Base-by-base conservation (phyloP, 2,113 vertebrate genomes). In the Limanda limanda region DNA sequence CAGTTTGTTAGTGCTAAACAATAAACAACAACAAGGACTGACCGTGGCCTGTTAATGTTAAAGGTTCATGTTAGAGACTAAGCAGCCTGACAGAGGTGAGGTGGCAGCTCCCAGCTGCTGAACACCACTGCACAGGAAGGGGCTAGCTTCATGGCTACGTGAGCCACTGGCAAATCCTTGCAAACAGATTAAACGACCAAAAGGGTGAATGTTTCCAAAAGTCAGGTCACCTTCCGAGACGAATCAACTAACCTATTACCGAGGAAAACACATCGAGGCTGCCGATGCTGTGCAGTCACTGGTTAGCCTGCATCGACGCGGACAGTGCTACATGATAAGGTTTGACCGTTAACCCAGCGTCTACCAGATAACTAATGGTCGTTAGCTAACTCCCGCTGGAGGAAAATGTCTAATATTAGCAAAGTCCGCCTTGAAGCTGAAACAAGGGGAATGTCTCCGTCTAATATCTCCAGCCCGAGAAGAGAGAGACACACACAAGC, bases 151-250 rank as follows among this genome's bases (percentile, higher is more conserved):
- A 13, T 37, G 62, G 78, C 76, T 85, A 76, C 66, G 52, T 82
- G 78, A 76, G 59, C 82, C 79, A 79, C 73, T 70, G 76, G 73
- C 84, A 82, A 83, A 91, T 80, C 76, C 79, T 35, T 57, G n/a
- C 62, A 79, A 86, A 81, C 61, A 70, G 84, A 87, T 84, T 25
- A 85, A 87, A 64, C 37, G 65, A 88, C 51, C 51, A 68, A 62
- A 83, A 66, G 72, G 9, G 27, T 20, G 68, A 35, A 71, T 68
- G 66, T 51, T 4, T 82, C 70, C 18, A 20, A 47, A 87, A 82
- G 69, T 82, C 86, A 72, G 55, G 40, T 61, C 51, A 55, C 68
- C 17, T 60, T 65, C 52, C 18, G 15, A 70, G 66, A 76, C 78
- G 37, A 63, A 48, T 78, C n/a, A 4, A 82, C 81, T 48, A 76